These are phyloP conservation scores for Telmatherina bonti DNA, from an alignment of 2,797 vertebrate genomes.

Conservation along the genomic window DNA sequence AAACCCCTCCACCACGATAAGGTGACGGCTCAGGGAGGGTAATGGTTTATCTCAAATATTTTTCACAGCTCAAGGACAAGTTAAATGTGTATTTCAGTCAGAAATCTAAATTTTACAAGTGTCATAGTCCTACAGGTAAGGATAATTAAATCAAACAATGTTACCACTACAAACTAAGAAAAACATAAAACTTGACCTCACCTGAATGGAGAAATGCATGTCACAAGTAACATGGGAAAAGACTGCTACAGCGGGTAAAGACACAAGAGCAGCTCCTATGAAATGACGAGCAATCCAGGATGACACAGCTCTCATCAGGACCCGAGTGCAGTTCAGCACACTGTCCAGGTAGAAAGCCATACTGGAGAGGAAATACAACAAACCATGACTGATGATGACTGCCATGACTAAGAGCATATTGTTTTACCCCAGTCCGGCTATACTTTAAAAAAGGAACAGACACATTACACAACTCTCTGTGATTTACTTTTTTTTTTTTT, in stretches of 20 bases:
- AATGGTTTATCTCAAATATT: background rate
- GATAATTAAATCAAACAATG: background rate
- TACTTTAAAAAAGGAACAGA: background rate
- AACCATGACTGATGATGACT: background rate
- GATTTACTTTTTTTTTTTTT: background rate
- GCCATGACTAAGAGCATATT: background rate
- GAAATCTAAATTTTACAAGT: background rate
- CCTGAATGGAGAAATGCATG: slow-evolving; percentile 90
- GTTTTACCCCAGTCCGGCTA: background rate
- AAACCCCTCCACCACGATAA: no score
- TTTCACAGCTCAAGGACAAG: background rate
- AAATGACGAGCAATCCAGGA: slow-evolving; percentile 94
- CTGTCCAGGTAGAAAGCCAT: slow-evolving; percentile 94
- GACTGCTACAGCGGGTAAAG: slow-evolving; percentile 90
- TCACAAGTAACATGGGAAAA: slow-evolving; percentile 92
- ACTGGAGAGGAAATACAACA: slow-evolving; percentile 71
- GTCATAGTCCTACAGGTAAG: background rate
- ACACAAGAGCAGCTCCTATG: slow-evolving; percentile 91
- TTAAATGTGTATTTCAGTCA: background rate
- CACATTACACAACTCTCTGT: background rate
- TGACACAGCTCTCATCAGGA: slow-evolving; percentile 86
- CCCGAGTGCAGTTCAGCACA: slow-evolving; percentile 88
- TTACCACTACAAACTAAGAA: background rate
- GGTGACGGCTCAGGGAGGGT: no score
- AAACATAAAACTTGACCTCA: slow-evolving; percentile 53